These are phyloP conservation scores for Drepanosiphum platanoidis DNA, from an alignment of 2,888 invertebrate species.

Conservation along the genomic window DNA sequence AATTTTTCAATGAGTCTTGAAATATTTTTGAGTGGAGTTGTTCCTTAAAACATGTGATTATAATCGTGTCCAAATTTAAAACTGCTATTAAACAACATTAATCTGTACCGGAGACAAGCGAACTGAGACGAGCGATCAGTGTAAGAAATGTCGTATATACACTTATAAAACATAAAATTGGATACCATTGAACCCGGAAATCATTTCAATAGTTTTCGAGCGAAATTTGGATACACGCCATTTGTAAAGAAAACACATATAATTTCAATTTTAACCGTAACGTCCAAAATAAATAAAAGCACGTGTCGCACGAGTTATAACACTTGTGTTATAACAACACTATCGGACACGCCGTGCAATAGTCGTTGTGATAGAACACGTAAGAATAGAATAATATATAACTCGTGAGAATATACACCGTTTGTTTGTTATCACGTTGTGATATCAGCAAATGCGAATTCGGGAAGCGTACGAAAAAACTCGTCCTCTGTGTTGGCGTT, in stretches of 20 bases:
- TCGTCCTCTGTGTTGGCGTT: not conserved
- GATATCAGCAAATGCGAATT: no score
- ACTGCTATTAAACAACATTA: no score
- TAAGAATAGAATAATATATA: not conserved
- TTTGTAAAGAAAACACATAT: not conserved
- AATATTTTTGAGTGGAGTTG: no score
- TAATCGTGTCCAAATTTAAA: no score
- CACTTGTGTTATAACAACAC: not conserved
- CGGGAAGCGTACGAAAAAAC: not conserved
- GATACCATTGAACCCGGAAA: conserved; percentile 2
- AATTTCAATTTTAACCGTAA: conserved; percentile 10
- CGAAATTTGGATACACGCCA: conserved; percentile 12
- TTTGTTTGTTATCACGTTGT: no score
- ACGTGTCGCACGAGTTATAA: not conserved
- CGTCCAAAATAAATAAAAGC: conserved; percentile 5
- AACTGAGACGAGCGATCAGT: not conserved
- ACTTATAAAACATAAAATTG: not conserved
- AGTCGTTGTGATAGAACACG: not conserved
- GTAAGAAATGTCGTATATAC: not conserved
- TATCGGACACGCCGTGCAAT: not conserved
- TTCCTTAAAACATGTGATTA: no score
- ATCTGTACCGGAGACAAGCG: no score
- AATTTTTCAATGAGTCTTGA: no score
- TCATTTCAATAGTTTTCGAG: not conserved
- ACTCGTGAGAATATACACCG: not conserved